Base-by-base conservation (phyloP, 2,797 vertebrate genomes). In the Leuciscus waleckii region DNA sequence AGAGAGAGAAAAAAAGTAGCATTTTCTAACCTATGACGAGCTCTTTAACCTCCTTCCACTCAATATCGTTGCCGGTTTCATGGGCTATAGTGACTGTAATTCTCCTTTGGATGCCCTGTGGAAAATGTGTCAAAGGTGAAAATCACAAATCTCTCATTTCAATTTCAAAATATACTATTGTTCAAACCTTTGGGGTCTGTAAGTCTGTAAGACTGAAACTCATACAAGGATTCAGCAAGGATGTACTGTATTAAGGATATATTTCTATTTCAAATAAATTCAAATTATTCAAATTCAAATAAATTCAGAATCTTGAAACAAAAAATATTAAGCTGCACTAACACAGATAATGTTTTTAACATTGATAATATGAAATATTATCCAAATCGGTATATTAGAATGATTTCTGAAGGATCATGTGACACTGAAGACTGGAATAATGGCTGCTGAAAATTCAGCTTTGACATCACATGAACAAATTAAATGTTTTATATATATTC, bases 41-140 rank as follows among this genome's bases (percentile, higher is more conserved):
- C 94, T 99, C 98, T 46, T 97, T 97, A 79, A 99, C 98, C 93
- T 99, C 98, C 91, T 98, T 98, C 98, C 98, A 99, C 92, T 94
- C 96, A 73, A 99, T 95, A 54, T 99, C 97, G 90, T 95, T 96
- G 89, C 97, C 97, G 0, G 97, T 97, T 93, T 99, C 98, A 0
- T 99, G 97, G 87, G 98, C 96, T 75, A 99, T 94, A 0, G 97
- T 99, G 63, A 99, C 97, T 0, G 97, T 96, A 92, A 99, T 98
- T 90, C 98, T 97, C 89, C 98, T 96, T 93, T 99, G 98, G 92
- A 99, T 99, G 71, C 98, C 98, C 98, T 99, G 94, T 29, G 54
- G 46, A 17, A 51, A 74, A 58, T 14, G 35, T 16, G 9, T 21
- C 16, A 41, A 43, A 63, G 16, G 16, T 21, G 56, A 43, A 73